Conservation (phyloP, 2,888 invertebrate species). For the Geotrupes spiniger region DNA sequence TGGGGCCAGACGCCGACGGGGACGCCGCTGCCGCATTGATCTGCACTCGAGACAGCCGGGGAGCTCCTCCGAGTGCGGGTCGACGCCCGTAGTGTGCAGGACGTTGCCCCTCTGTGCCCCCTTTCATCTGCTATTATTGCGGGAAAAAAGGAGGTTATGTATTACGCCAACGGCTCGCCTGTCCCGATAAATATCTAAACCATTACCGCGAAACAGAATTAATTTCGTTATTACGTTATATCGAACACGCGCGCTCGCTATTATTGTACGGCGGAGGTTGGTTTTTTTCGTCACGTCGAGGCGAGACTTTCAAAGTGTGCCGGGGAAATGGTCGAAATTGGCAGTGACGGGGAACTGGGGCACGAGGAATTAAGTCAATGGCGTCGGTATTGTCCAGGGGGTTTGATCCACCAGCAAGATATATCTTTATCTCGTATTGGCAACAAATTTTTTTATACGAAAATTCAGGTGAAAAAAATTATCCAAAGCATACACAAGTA, state of each 20-base stretch:
- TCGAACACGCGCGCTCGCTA: not conserved
- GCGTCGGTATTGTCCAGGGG: no score
- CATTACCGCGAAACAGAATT: not conserved
- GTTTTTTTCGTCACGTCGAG: no score
- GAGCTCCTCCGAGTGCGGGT: constrained; percentile 47
- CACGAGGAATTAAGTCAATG: no score
- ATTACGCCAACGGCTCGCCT: not conserved
- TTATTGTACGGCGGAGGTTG: no score
- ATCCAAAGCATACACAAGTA: no score
- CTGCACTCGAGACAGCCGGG: constrained; percentile 55
- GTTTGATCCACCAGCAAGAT: no score
- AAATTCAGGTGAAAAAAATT: no score
- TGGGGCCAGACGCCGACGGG: constrained; percentile 62
- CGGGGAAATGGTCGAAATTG: no score
- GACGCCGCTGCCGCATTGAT: constrained; percentile 51
- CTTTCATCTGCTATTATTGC: constrained; percentile 7
- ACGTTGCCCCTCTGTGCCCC: constrained; percentile 34
- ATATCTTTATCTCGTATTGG: no score
- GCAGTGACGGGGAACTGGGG: no score
- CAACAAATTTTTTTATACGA: no score
- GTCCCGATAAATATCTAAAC: constrained; percentile 5
- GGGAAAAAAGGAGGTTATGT: constrained; percentile 17
- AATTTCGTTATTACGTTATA: constrained; percentile 1
- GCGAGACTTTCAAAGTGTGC: no score
- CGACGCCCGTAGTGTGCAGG: constrained; percentile 43